These are phyloP conservation scores for Syndactyla subalaris DNA, from an alignment of 2,797 vertebrate genomes.

Conservation along the genomic window DNA sequence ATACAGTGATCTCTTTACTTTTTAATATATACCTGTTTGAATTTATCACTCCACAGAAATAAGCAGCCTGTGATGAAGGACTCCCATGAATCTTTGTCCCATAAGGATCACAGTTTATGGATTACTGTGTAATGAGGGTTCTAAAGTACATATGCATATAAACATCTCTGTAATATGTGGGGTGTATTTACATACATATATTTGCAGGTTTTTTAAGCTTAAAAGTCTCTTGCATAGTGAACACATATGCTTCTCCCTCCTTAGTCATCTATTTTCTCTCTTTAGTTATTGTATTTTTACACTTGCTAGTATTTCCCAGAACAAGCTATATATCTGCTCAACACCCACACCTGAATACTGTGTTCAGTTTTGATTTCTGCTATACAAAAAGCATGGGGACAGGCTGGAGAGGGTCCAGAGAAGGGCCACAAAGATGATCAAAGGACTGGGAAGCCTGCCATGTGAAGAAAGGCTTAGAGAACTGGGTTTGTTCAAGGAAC, in stretches of 20 bases:
- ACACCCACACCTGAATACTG: neutral
- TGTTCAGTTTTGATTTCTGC: neutral
- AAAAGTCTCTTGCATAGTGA: neutral
- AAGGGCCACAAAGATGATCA: neutral
- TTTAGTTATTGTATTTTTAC: neutral
- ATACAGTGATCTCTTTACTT: neutral
- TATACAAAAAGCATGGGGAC: neutral
- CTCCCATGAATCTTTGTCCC: neutral
- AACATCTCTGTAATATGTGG: neutral
- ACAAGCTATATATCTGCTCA: neutral
- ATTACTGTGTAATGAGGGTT: neutral
- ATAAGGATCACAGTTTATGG: neutral
- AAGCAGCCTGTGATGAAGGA: neutral
- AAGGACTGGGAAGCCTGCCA: neutral
- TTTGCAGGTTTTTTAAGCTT: neutral
- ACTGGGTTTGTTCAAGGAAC: neutral
- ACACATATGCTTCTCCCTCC: neutral
- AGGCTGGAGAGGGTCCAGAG: neutral
- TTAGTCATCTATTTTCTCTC: neutral
- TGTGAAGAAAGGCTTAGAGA: neutral
- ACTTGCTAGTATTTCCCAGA: neutral
- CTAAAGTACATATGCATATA: neutral
- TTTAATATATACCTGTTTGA: neutral
- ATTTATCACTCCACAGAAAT: neutral
- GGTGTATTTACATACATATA: neutral